Percentiles rank a stretch among this genome's conserved stretches.
phyloP scores from a whole-genome alignment of 2,113 vertebrate genomes.

The Furnarius figulus region DNA sequence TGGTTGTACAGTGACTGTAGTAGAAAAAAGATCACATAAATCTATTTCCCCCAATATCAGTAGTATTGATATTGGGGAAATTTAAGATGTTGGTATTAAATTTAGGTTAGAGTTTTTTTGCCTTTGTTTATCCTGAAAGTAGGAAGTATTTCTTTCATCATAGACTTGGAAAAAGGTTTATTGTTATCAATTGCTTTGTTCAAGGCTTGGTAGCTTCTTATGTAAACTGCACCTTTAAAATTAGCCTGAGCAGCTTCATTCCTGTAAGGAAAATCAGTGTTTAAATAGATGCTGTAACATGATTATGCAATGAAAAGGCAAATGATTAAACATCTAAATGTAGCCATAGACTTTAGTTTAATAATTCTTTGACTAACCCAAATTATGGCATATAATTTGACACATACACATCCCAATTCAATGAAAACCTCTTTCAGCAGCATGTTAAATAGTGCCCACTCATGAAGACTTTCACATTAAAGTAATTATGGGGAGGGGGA shows the following conservation, averaged over 20 bases:
- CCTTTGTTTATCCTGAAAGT: neutral
- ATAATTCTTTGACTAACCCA: neutral
- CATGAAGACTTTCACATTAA: neutral
- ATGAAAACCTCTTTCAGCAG: neutral
- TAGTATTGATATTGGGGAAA: neutral
- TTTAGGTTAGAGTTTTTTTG: neutral
- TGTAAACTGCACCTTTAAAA: neutral
- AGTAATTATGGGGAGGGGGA: constrained; percentile 17
- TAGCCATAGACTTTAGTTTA: neutral
- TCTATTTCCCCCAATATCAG: neutral
- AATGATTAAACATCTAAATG: neutral
- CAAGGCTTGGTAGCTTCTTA: neutral
- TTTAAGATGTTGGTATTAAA: neutral
- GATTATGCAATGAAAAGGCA: neutral
- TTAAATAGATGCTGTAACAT: neutral
- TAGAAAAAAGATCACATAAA: neutral
- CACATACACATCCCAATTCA: neutral
- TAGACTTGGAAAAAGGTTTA: neutral
- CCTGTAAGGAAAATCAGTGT: neutral
- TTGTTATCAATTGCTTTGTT: neutral
- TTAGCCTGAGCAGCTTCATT: neutral
- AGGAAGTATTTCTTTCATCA: neutral
- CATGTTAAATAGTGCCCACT: neutral
- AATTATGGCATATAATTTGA: neutral
- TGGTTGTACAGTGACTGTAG: neutral